phyloP scores from a whole-genome alignment of 2,888 invertebrate species.

The Dioctria linearis region DNA sequence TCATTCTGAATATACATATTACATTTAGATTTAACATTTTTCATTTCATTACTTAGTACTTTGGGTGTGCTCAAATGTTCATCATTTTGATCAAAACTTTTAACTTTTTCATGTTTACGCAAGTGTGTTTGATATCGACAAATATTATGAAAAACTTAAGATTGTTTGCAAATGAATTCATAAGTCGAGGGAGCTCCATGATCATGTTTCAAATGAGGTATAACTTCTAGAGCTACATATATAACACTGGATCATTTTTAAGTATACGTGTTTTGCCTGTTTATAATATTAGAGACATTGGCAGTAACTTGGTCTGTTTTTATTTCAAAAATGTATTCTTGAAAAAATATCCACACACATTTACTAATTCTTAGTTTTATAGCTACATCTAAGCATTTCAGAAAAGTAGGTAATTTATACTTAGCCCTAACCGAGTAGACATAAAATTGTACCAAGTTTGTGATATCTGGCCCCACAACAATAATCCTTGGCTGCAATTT shows the following conservation, averaged over 20 bases:
- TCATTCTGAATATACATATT: no score
- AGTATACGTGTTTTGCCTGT: background rate
- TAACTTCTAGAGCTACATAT: background rate
- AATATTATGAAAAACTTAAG: no score
- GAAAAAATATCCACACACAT: background rate
- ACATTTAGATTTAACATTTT: no score
- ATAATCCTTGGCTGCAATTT: background rate
- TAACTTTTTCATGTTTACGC: no score
- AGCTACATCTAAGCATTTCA: background rate
- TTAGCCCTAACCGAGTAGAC: background rate
- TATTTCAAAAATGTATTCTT: background rate
- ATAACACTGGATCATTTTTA: background rate
- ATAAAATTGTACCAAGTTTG: background rate
- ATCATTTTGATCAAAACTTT: no score
- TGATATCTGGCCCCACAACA: background rate
- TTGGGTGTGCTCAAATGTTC: no score
- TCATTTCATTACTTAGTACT: no score
- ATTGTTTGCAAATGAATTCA: no score
- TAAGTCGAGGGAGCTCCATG: background rate
- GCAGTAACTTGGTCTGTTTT: background rate
- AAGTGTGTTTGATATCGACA: no score
- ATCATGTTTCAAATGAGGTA: background rate
- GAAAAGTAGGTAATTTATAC: background rate
- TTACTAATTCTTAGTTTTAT: background rate
- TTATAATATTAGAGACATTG: background rate